A percentile compares a stretch with the other conserved stretches of the same genome.
Conservation (phyloP, 2,888 invertebrate species). For the Malthinus seriepunctatus region DNA sequence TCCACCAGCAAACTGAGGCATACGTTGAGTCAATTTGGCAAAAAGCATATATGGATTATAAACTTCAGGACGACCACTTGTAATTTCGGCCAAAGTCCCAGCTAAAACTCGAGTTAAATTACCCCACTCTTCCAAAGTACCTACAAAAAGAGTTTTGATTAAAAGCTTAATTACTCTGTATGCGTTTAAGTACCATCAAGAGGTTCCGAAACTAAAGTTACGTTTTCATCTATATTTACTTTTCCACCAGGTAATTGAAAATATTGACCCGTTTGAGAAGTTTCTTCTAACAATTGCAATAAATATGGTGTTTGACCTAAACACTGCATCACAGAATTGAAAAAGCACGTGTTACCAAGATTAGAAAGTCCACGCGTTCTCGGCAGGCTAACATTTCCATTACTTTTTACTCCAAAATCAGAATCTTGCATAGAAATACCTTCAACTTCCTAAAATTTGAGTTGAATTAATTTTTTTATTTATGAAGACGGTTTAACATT, state of each 20-base stretch:
- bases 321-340: conserved; percentile 95
- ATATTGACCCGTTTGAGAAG: conserved; percentile 68
- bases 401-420: conserved; percentile 15
- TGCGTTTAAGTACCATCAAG: conserved; percentile 33
- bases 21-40: conserved; percentile 65
- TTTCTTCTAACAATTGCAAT: conserved; percentile 68
- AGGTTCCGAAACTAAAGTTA: conserved; percentile 25
- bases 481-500: too few species aligned
- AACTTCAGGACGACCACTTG: conserved; percentile 65
- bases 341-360: conserved; percentile 96
- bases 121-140: conserved; percentile 71
- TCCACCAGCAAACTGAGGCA: conserved; percentile 88
- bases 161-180: conserved; percentile 8
- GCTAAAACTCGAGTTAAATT: conserved; percentile 68
- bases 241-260: conserved; percentile 76
- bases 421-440: conserved; percentile 3
- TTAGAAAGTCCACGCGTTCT: conserved; percentile 82
- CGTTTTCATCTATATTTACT: conserved; percentile 55
- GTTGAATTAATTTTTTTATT: neutral
- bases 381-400: conserved; percentile 49
- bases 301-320: conserved; percentile 84
- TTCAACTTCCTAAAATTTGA: conserved; percentile 14
- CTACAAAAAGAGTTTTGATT: conserved; percentile 23
- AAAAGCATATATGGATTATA: conserved; percentile 68
- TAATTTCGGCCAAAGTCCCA: conserved; percentile 71